Evolutionary conservation across 1,140 invertebrate genomes (phyloP).

Genomic region (Caenorhabditis remanei): DNA sequence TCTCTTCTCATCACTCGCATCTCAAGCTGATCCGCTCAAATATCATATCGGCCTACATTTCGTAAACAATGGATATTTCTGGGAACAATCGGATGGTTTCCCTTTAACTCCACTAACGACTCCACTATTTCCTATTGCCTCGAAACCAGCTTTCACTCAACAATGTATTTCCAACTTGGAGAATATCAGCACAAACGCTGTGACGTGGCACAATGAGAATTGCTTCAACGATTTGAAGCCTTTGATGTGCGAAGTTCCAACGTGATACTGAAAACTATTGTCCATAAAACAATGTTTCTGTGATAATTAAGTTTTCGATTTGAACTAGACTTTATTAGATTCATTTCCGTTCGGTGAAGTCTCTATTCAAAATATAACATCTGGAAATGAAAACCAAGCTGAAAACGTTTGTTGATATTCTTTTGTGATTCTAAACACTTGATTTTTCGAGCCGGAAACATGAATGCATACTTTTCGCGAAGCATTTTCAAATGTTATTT

Average conservation of each 20-base stretch:
- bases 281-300: not conserved
- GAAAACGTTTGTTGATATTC: too few species aligned
- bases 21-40: not conserved
- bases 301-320: not conserved
- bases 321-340: too few species aligned
- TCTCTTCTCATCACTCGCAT: not conserved
- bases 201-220: not conserved
- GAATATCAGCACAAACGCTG: not conserved
- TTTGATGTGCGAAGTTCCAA: not conserved
- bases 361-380: too few species aligned
- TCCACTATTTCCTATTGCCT: not conserved
- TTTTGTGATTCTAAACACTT: too few species aligned
- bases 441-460: too few species aligned
- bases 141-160: not conserved
- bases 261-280: constrained; percentile 4
- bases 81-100: not conserved
- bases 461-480: too few species aligned
- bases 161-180: not conserved
- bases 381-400: too few species aligned
- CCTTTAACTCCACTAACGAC: not conserved
- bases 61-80: constrained; percentile 4
- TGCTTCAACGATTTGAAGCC: not conserved
- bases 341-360: too few species aligned
- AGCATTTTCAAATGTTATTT: not conserved
- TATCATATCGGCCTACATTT: not conserved